Percentiles rank a stretch among this genome's conserved stretches.
These are phyloP conservation scores for fruit fly (Drosophila melanogaster) DNA, from an alignment of 1,140 invertebrate genomes.

Conservation along the genomic window DNA sequence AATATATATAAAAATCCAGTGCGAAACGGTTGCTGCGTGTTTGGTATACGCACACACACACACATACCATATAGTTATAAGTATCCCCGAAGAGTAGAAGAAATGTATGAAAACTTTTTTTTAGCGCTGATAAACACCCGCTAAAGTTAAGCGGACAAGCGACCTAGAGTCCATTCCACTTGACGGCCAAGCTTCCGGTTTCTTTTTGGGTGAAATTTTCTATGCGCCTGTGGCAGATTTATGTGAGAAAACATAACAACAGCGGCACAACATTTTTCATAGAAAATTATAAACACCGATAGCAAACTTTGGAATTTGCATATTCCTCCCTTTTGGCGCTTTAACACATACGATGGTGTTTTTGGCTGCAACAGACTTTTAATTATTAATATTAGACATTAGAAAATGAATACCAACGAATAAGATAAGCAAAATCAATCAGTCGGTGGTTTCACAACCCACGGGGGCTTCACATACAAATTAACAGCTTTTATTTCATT, in stretches of 20 bases:
- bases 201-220: slow-evolving; percentile 80
- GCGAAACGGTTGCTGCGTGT: slow-evolving; percentile 67
- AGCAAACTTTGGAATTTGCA: slow-evolving; percentile 64
- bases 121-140: slow-evolving; percentile 61
- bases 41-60: slow-evolving; percentile 37
- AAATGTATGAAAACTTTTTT: slow-evolving; percentile 60
- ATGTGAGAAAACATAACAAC: slow-evolving; percentile 71
- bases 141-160: slow-evolving; percentile 36
- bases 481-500: slow-evolving; percentile 65
- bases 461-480: slow-evolving; percentile 39
- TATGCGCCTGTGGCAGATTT: slow-evolving; percentile 72
- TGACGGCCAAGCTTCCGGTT: slow-evolving; percentile 73
- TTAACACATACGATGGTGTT: slow-evolving; percentile 46
- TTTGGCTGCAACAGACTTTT: slow-evolving; percentile 42
- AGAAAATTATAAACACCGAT: slow-evolving; percentile 73
- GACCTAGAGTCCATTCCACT: slow-evolving; percentile 61
- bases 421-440: slow-evolving; percentile 66
- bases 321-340: slow-evolving; percentile 63
- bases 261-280: slow-evolving; percentile 66
- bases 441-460: slow-evolving; percentile 54
- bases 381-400: slow-evolving; percentile 74
- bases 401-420: slow-evolving; percentile 55
- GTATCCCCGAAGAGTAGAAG: slow-evolving; percentile 6
- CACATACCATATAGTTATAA: neutral
- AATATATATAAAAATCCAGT: slow-evolving; percentile 62